Base-by-base conservation (phyloP, 92 coral and sea anemone species). In the Parazoanthus darwini region DNA sequence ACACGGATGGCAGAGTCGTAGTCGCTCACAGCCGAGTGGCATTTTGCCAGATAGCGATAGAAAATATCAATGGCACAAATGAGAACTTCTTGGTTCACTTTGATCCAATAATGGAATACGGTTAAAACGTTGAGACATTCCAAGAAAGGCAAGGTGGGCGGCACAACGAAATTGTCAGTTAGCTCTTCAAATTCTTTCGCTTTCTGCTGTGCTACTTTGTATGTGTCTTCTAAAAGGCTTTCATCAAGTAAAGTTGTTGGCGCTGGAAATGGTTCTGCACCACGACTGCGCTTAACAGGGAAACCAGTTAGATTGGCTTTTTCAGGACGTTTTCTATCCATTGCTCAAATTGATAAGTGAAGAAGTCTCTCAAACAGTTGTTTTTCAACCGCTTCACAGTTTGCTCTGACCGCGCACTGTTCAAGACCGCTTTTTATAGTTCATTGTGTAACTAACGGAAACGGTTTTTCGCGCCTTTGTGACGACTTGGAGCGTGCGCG, bases 31-130 rank as follows among this genome's bases (percentile, higher is more conserved):
- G 86, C 86, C 20, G 56, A 59, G 75, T 82, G 86, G n/a, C 38
- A 63, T 82, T 82, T 82, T 23, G 86, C 56, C 75, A 82, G 33
- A 65, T 82, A 65, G 39, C 75, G 86, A 11, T 82, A 65, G 13
- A 65, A 82, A 22, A 82, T 59, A 63, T 82, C 75, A 7, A 65
- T 37, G 74, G 75, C 86, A 65, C 86, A 82, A 65, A 82, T 13
- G 13, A 65, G 16, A 11, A 82, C 86, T n/a, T 82, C 59, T 67
- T 25, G 23, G 36, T 39, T 82, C 33, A 23, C 36, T 23, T 65
- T 13, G 51, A 82, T 20, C 75, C 50, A 59, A n/a, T 65, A 39
- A 26, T 82, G 23, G 13, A 82, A n/a, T 26, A 82, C 74, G 3
- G 76, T 82, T 26, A 82, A 3, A 14, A 82, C 74, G 58, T 82